Percentiles rank a stretch among this genome's conserved stretches.
Evolutionary conservation across 2,888 invertebrate species (phyloP).

Genomic region (Stenodema calcarata): DNA sequence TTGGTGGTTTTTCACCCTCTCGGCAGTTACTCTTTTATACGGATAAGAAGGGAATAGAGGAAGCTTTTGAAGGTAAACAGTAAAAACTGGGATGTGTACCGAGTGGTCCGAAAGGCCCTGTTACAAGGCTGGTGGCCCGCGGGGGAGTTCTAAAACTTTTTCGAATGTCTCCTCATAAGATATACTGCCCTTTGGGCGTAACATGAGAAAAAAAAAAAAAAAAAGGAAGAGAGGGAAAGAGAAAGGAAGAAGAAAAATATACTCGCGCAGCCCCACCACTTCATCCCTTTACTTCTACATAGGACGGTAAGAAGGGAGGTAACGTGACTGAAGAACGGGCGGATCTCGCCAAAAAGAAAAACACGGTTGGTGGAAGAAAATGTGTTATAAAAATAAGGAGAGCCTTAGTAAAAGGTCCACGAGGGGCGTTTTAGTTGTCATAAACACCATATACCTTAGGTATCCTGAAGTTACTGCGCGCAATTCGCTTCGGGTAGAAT

Average conservation of each 20-base stretch:
- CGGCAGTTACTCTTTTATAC: slow-evolving; percentile 1
- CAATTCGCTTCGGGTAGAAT: neutral
- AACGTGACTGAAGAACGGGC: neutral
- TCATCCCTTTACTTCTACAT: neutral
- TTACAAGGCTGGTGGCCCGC: slow-evolving; percentile 1
- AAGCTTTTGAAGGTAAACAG: slow-evolving; percentile 13
- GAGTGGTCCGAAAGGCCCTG: slow-evolving; percentile 17
- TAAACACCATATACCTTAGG: slow-evolving; percentile 22
- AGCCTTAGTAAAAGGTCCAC: neutral
- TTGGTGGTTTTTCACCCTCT: neutral
- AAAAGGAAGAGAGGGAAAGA: neutral
- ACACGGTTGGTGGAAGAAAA: neutral
- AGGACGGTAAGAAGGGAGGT: neutral
- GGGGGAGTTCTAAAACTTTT: slow-evolving; percentile 22
- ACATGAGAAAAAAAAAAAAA: neutral
- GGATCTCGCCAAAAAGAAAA: neutral
- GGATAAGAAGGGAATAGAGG: neutral
- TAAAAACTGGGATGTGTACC: neutral
- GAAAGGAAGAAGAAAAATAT: neutral
- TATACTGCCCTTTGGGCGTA: slow-evolving; percentile 11
- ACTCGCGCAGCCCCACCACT: neutral
- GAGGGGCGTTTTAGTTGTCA: slow-evolving; percentile 9
- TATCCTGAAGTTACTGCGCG: slow-evolving; percentile 7
- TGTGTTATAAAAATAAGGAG: slow-evolving; percentile 13
- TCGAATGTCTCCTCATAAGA: slow-evolving; percentile 19